Evolutionary conservation across 2,888 invertebrate species (phyloP).

Genomic region (Drosophila recens): DNA sequence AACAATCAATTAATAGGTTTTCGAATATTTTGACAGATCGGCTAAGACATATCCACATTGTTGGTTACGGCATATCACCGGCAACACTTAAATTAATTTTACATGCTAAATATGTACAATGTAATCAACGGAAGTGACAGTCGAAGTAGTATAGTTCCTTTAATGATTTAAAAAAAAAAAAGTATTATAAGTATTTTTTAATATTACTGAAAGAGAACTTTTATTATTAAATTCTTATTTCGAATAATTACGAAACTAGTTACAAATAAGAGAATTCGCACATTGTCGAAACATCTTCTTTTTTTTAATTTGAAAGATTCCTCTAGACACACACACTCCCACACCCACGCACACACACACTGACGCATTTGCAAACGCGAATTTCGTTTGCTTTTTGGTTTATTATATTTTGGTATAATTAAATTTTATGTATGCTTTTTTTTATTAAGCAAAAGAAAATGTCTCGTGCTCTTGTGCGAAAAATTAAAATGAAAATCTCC

Average conservation of each 20-base stretch:
- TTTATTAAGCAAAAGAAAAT: constrained; percentile 37
- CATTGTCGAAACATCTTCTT: background rate
- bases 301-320: background rate
- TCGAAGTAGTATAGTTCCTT: too few species aligned
- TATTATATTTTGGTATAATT: constrained; percentile 62
- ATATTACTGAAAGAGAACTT: background rate
- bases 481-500: constrained; percentile 63
- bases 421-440: constrained; percentile 49
- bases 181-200: too few species aligned
- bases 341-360: constrained; percentile 2
- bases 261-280: background rate
- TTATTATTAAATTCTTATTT: background rate
- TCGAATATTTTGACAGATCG: background rate
- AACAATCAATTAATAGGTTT: too few species aligned
- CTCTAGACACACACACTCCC: constrained; percentile 12
- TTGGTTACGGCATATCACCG: too few species aligned
- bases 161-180: too few species aligned
- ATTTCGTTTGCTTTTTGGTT: constrained; percentile 51
- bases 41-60: too few species aligned
- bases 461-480: constrained; percentile 34
- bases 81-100: too few species aligned
- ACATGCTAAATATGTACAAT: too few species aligned
- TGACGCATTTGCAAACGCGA: constrained; percentile 7
- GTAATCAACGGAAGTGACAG: too few species aligned
- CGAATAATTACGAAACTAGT: background rate